These are phyloP conservation scores for Diarsia mendica DNA, from an alignment of 2,888 invertebrate genomes.

Conservation along the genomic window DNA sequence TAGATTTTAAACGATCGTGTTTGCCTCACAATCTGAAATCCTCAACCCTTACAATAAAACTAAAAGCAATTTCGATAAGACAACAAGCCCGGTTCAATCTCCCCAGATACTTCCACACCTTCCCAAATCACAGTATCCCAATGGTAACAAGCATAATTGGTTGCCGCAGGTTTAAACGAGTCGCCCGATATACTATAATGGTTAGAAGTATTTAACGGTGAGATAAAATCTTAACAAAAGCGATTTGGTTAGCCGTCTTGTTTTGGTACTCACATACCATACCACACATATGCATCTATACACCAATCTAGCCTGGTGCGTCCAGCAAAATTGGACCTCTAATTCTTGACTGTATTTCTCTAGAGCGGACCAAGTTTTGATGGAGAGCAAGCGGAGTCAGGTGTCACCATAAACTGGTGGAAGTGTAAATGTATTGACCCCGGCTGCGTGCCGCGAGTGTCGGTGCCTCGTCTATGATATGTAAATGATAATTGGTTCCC, in stretches of 20 bases:
- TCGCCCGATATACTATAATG: slow-evolving; percentile 87
- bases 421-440: slow-evolving; percentile 88
- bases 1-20: slow-evolving; percentile 15
- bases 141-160: slow-evolving; percentile 83
- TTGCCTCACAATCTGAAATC: slow-evolving; percentile 7
- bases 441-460: slow-evolving; percentile 86
- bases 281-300: slow-evolving; percentile 86
- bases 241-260: slow-evolving; percentile 89
- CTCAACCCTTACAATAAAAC: slow-evolving; percentile 32
- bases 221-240: slow-evolving; percentile 90
- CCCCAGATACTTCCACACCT: slow-evolving; percentile 63
- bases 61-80: slow-evolving; percentile 57
- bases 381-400: slow-evolving; percentile 69
- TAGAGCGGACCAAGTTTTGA: slow-evolving; percentile 59
- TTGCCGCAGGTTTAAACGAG: slow-evolving; percentile 85
- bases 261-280: slow-evolving; percentile 87
- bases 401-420: slow-evolving; percentile 78
- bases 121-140: slow-evolving; percentile 79
- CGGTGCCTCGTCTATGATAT: slow-evolving; percentile 89
- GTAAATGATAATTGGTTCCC: slow-evolving; percentile 90
- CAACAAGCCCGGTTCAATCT: slow-evolving; percentile 54
- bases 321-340: slow-evolving; percentile 76
- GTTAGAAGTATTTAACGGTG: slow-evolving; percentile 89
- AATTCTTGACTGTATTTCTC: slow-evolving; percentile 67
- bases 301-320: slow-evolving; percentile 79